A percentile compares a stretch with the other conserved stretches of the same genome.
Evolutionary conservation across 2,113 vertebrate genomes (phyloP).

Genomic region (Chroicocephalus ridibundus): DNA sequence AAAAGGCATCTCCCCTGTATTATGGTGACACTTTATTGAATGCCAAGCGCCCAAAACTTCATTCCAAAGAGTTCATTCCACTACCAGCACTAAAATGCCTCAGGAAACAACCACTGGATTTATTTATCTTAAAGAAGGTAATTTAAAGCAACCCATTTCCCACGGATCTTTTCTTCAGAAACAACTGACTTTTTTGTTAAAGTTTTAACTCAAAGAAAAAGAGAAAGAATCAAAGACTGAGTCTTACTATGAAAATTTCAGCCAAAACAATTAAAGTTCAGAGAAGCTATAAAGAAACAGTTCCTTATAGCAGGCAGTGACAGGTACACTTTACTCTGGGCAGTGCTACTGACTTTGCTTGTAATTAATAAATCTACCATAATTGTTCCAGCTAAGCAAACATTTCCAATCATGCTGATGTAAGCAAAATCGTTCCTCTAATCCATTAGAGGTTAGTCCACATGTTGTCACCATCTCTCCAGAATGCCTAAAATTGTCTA

Average conservation of each 20-base stretch:
- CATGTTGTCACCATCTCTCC: background rate
- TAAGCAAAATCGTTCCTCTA: background rate
- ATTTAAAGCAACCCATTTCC: background rate
- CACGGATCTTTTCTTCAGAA: background rate
- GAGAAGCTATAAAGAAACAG: background rate
- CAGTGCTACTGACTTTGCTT: background rate
- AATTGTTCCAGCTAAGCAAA: background rate
- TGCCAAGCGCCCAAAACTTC: background rate
- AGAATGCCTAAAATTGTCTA: background rate
- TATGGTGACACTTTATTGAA: background rate
- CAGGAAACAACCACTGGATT: background rate
- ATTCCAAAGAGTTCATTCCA: background rate
- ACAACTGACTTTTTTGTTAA: background rate
- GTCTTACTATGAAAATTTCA: background rate
- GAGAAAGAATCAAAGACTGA: background rate
- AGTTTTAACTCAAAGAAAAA: background rate
- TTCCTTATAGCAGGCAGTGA: background rate
- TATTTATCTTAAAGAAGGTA: background rate
- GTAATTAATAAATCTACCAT: background rate
- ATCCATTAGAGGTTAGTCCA: background rate
- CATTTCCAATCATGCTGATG: background rate
- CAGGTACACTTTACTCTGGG: background rate
- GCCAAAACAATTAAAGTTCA: background rate
- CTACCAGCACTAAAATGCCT: background rate
- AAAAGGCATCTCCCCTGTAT: background rate